Percentiles rank a stretch among this genome's conserved stretches.
phyloP scores from a whole-genome alignment of 2,113 vertebrate genomes.

The Sisor rabdophorus region DNA sequence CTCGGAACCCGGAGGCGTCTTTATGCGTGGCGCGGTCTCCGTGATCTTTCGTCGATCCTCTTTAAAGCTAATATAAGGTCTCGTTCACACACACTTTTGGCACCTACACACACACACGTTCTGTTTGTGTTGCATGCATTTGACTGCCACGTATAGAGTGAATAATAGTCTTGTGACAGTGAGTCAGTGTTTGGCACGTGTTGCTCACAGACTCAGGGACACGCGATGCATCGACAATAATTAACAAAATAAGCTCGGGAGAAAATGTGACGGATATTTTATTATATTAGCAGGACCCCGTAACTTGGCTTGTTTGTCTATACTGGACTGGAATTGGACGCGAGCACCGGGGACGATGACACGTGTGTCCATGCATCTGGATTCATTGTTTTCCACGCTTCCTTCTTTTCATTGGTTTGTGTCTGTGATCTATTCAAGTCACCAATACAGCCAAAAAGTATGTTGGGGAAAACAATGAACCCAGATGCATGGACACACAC shows the following conservation, averaged over 20 bases:
- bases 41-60: conserved; percentile 1
- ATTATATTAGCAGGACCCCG: conserved; percentile 10
- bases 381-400: no score
- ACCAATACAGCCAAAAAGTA: not conserved
- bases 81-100: not conserved
- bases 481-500: not conserved
- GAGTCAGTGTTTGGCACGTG: conserved; percentile 46
- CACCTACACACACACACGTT: not conserved
- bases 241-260: conserved; percentile 22
- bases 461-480: no score
- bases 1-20: conserved; percentile 34
- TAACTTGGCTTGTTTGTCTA: conserved; percentile 12
- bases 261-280: not conserved
- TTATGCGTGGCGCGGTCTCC: not conserved
- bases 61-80: not conserved
- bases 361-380: not conserved
- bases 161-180: conserved; percentile 52
- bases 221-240: conserved; percentile 25
- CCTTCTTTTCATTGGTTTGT: not conserved
- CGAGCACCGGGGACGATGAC: not conserved
- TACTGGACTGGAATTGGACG: not conserved
- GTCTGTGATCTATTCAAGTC: not conserved
- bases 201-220: conserved; percentile 11
- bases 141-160: conserved; percentile 25
- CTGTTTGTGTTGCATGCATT: not conserved